Evolutionary conservation across 2,113 vertebrate species (phyloP).

Genomic region (Gallinago media): DNA sequence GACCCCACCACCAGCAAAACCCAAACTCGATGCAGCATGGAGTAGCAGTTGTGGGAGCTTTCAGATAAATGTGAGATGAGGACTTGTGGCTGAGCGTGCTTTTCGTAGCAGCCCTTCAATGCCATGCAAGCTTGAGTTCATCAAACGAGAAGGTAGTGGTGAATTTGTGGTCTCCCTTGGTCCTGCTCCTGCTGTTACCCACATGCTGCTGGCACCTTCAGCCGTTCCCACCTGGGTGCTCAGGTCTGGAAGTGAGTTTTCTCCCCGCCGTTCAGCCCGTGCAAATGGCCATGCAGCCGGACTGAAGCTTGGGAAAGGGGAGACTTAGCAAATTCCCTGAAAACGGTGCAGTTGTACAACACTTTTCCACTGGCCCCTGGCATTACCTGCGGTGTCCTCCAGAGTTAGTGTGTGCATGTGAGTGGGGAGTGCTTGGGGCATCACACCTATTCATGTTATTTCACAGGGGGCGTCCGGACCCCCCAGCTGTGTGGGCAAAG

Average conservation of each 20-base stretch:
- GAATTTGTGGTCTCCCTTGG: background rate
- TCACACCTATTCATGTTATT: accelerated
- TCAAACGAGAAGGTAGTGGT: accelerated
- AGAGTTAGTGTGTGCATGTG: background rate
- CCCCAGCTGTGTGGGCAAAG: background rate
- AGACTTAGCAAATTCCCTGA: background rate
- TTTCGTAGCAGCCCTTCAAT: accelerated
- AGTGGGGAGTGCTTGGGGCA: background rate
- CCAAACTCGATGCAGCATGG: accelerated
- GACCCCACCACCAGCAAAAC: background rate
- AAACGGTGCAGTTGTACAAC: background rate
- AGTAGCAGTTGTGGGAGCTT: background rate
- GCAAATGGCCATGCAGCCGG: background rate
- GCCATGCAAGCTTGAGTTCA: background rate
- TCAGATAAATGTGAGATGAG: background rate
- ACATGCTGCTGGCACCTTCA: accelerated
- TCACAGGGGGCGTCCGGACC: background rate
- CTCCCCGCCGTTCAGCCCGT: background rate
- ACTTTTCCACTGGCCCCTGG: constrained; percentile 8
- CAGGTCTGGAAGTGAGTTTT: background rate
- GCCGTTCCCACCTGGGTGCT: accelerated
- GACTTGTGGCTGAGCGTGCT: accelerated
- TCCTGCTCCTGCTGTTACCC: accelerated
- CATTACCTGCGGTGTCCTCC: background rate
- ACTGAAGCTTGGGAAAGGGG: background rate